A percentile compares a stretch with the other conserved stretches of the same genome.
phyloP scores from a whole-genome alignment of 2,113 vertebrate species.

The Sula dactylatra region DNA sequence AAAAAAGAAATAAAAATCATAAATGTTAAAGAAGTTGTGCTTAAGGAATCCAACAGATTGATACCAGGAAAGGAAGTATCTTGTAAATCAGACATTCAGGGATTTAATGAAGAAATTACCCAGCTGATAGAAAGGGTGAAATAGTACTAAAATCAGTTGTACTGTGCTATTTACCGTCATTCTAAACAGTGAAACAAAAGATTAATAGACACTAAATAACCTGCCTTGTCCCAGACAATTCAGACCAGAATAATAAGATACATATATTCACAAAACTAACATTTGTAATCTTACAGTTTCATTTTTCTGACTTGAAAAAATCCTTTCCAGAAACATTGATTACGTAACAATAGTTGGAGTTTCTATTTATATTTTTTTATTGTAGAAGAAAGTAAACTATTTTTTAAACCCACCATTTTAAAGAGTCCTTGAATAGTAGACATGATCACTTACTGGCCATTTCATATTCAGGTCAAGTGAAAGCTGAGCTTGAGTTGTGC shows the following conservation, averaged over 20 bases:
- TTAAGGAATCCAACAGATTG: not conserved
- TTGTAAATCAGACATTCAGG: not conserved
- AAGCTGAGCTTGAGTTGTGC: not conserved
- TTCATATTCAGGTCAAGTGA: slow-evolving; percentile 16
- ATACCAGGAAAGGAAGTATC: not conserved
- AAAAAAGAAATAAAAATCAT: not conserved
- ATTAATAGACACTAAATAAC: not conserved
- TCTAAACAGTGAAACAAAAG: not conserved
- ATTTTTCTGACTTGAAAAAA: not conserved
- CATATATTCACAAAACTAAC: not conserved
- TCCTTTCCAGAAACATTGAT: not conserved
- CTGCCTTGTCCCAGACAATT: not conserved
- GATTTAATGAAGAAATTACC: not conserved
- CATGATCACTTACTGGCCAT: not conserved
- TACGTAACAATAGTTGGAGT: not conserved
- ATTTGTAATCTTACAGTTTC: not conserved
- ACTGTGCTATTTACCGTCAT: not conserved
- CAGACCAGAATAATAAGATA: not conserved
- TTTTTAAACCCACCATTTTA: not conserved
- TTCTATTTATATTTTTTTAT: not conserved
- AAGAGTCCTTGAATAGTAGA: not conserved
- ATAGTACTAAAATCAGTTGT: not conserved
- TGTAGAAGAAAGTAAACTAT: not conserved
- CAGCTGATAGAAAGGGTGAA: not conserved
- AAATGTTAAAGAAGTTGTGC: not conserved